A percentile compares a stretch with the other conserved stretches of the same genome.
phyloP scores from a whole-genome alignment of 2,888 invertebrate genomes.

The Lymantria monacha region DNA sequence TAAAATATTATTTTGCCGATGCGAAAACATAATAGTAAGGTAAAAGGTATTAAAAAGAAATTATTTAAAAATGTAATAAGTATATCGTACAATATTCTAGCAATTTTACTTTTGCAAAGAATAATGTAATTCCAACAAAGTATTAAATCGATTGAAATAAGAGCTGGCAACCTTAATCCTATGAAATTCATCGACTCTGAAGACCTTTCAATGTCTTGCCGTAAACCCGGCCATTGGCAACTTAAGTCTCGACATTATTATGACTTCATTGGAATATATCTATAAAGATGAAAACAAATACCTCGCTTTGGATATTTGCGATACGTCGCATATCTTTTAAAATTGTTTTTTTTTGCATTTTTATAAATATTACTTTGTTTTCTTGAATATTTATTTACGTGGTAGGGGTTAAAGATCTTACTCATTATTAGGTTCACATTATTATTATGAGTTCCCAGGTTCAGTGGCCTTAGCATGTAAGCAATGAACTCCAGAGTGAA shows the following conservation, averaged over 20 bases:
- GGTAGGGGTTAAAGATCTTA: too few species aligned
- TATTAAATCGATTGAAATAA: slow-evolving; percentile 55
- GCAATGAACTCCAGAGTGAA: too few species aligned
- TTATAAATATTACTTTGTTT: neutral
- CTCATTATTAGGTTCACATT: too few species aligned
- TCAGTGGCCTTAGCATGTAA: too few species aligned
- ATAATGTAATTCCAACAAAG: slow-evolving; percentile 31
- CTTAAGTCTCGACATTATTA: slow-evolving; percentile 64
- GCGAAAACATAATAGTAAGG: too few species aligned
- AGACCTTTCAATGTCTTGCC: slow-evolving; percentile 66
- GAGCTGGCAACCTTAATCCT: slow-evolving; percentile 56
- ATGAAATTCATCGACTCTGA: slow-evolving; percentile 60
- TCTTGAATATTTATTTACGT: too few species aligned
- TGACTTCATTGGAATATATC: slow-evolving; percentile 54
- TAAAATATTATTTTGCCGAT: too few species aligned
- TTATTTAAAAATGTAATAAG: too few species aligned
- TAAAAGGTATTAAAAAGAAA: too few species aligned
- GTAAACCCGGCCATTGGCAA: slow-evolving; percentile 66
- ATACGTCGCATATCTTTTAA: neutral
- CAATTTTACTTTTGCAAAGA: neutral
- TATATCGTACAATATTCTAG: too few species aligned
- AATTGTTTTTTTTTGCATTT: neutral
- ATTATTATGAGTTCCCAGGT: too few species aligned
- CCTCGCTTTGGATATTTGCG: neutral
- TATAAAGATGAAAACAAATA: slow-evolving; percentile 21